Conservation (phyloP, 2,888 invertebrate genomes). For the Podabrus alpinus region DNA sequence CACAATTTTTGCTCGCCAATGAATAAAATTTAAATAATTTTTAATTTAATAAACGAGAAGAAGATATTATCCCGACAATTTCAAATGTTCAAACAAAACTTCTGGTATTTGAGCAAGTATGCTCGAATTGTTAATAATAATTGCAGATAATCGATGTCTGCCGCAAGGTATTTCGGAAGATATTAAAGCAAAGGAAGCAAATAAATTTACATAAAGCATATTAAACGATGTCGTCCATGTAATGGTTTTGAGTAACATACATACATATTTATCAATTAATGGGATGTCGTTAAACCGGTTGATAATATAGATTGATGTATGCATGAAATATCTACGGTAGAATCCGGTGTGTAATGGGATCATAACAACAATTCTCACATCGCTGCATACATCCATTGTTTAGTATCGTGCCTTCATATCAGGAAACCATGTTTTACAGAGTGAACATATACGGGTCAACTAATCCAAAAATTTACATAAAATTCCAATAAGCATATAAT, state of each 20-base stretch:
- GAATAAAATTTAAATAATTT: neutral
- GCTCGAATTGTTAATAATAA: neutral
- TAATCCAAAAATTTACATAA: neutral
- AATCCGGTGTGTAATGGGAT: constrained; percentile 2
- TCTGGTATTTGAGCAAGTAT: neutral
- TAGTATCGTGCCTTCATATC: neutral
- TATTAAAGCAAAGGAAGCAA: neutral
- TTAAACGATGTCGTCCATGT: constrained; percentile 1
- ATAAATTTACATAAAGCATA: neutral
- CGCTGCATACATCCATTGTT: neutral
- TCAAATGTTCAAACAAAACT: neutral
- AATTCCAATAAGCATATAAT: neutral
- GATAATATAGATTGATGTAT: constrained; percentile 11
- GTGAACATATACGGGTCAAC: neutral
- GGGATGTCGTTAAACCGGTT: constrained; percentile 6
- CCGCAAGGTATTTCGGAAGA: neutral
- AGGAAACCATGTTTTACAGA: neutral
- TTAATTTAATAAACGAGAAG: neutral
- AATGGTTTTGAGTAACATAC: constrained; percentile 5
- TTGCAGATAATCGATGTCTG: neutral
- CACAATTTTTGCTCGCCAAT: neutral
- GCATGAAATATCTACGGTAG: neutral
- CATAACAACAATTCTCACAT: constrained; percentile 4
- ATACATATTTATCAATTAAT: constrained; percentile 13
- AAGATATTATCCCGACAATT: neutral